These are phyloP conservation scores for Caenorhabditis briggsae DNA, from an alignment of 1,140 invertebrate species.

Conservation along the genomic window DNA sequence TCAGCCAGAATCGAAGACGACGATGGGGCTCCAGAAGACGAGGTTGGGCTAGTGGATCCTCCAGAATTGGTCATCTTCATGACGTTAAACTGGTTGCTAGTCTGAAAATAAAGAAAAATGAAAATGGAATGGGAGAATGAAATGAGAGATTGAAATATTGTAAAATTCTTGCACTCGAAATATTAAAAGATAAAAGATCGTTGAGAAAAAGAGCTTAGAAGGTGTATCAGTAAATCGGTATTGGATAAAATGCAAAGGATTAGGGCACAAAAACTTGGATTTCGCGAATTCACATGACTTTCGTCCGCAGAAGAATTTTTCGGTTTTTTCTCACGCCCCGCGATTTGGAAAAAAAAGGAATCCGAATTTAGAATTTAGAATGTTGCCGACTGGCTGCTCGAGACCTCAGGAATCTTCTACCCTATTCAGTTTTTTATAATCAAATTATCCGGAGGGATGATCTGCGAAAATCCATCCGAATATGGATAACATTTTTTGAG, in stretches of 20 bases:
- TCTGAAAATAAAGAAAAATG: conserved; percentile 2
- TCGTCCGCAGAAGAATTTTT: background rate
- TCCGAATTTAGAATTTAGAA: conserved; percentile 2
- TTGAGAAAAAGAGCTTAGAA: background rate
- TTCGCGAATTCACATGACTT: conserved; percentile 11
- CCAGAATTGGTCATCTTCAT: conserved; percentile 37
- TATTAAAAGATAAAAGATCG: conserved; percentile 37
- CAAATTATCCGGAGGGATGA: background rate
- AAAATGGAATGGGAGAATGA: background rate
- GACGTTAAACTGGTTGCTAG: conserved; percentile 20
- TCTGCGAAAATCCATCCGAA: too few species aligned
- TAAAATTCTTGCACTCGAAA: background rate
- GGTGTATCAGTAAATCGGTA: conserved; percentile 6
- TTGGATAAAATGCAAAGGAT: background rate
- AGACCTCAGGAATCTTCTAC: too few species aligned
- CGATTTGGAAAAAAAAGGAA: background rate
- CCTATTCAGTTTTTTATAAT: too few species aligned
- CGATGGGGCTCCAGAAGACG: conserved; percentile 38
- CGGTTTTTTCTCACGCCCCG: conserved; percentile 7
- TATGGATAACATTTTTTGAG: too few species aligned
- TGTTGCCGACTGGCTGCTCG: conserved; percentile 1
- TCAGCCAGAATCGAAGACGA: conserved; percentile 14
- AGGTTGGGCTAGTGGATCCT: conserved; percentile 20
- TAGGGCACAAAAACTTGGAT: background rate
- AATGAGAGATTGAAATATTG: background rate